Conservation (phyloP, 2,113 vertebrate genomes). For the Vidua chalybeata region DNA sequence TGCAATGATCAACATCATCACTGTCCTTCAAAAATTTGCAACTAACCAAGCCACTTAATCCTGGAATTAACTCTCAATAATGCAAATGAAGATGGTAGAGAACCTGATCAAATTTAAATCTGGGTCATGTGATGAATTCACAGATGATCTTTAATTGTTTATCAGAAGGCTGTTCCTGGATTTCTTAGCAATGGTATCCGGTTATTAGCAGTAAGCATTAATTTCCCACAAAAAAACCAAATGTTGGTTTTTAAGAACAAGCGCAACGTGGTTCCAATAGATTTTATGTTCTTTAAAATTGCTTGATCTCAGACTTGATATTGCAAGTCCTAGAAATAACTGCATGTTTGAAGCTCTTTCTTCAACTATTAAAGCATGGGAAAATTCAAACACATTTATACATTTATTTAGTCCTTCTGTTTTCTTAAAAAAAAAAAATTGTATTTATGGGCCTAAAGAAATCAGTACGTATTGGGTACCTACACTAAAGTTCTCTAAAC, state of each 20-base stretch:
- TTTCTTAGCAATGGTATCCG: background rate
- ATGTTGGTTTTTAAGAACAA: background rate
- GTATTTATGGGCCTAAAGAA: background rate
- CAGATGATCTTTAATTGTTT: background rate
- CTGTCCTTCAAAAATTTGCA: background rate
- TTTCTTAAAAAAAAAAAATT: background rate
- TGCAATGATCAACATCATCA: background rate
- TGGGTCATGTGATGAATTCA: background rate
- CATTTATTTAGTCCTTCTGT: background rate
- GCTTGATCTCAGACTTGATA: background rate
- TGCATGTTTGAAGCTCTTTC: background rate
- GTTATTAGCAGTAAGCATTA: background rate
- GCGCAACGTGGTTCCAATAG: background rate
- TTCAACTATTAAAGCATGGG: background rate
- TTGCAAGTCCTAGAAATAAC: background rate
- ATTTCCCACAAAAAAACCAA: background rate
- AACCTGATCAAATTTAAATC: background rate
- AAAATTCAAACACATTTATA: background rate
- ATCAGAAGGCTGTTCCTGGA: background rate
- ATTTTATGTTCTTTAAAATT: constrained; percentile 1
- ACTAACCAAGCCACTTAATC: background rate
- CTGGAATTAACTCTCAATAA: background rate
- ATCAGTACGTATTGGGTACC: background rate
- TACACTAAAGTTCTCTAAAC: background rate
- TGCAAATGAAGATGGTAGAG: background rate